A percentile compares a stretch with the other conserved stretches of the same genome.
These are phyloP conservation scores for Chymomyza costata DNA, from an alignment of 1,140 invertebrate genomes.

Conservation along the genomic window DNA sequence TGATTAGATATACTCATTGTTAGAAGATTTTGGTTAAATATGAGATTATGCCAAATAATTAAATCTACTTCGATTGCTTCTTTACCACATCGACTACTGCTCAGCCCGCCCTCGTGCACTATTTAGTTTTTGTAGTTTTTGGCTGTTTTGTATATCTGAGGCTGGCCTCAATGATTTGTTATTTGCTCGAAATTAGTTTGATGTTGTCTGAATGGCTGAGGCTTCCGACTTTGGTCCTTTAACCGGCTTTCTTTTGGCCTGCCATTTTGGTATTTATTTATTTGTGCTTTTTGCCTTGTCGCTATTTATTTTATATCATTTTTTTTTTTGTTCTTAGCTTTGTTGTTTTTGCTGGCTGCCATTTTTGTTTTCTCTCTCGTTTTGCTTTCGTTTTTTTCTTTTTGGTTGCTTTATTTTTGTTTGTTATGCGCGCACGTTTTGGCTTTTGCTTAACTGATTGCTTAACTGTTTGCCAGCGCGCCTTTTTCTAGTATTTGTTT, in stretches of 20 bases:
- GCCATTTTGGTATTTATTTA: conserved; percentile 1
- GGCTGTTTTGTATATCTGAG: no score
- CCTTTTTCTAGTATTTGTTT: background rate
- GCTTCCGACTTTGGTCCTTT: background rate
- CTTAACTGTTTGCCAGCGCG: conserved; percentile 38
- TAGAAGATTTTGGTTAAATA: no score
- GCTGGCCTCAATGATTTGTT: conserved; percentile 54
- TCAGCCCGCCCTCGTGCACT: no score
- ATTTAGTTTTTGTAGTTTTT: no score
- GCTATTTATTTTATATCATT: background rate
- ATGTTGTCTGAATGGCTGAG: conserved; percentile 16
- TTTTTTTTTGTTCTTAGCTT: no score
- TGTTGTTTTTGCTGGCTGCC: background rate
- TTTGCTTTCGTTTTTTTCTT: conserved; percentile 30
- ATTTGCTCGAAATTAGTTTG: conserved; percentile 66
- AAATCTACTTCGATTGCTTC: no score
- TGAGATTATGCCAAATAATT: no score
- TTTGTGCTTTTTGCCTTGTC: background rate
- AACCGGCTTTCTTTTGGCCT: conserved; percentile 5
- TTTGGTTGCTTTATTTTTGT: conserved; percentile 31
- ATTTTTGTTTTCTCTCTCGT: conserved; percentile 11
- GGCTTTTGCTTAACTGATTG: conserved; percentile 55
- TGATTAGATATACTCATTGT: no score
- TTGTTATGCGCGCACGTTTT: conserved; percentile 31
- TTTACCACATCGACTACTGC: no score